Base-by-base conservation (phyloP, 2,797 vertebrate genomes). In the Galagoides demidoff region DNA sequence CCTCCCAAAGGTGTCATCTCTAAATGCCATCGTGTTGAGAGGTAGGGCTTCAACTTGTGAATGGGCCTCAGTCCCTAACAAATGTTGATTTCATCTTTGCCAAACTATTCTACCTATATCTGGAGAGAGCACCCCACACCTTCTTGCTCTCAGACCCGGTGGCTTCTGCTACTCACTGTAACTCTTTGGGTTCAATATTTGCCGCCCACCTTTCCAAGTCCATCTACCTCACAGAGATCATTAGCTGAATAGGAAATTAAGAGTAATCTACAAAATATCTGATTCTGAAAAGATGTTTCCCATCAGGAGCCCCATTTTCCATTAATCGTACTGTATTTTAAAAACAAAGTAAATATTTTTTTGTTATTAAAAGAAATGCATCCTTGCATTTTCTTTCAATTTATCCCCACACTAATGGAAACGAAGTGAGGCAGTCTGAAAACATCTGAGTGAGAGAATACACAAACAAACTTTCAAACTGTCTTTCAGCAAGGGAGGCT, bases 401-500 rank as follows among this genome's bases (percentile, higher is more conserved):
- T 89, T 88, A 95, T 96, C 91, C 43, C 13, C n/a, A 3, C 49
- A 45, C 95, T 94, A 96, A 96, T 89, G 43, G 84, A 96, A 97
- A 94, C 0, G 95, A 97, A 94, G 96, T 59, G 87, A 97, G 89
- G 89, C 39, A 89, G 95, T 98, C 95, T 89, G 89, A 94, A 97
- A 98, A 96, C 37, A 90, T 92, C 89, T 87, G 95, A 98, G 79
- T 89, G 91, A 98, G 97, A 92, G 74, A 97, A 95, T 85, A 93
- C 76, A 98, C 94, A 98, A 98, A 98, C 96, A 98, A 98, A 98
- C 90, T 98, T 98, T 95, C 95, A 95, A 98, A 97, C 66, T 95
- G 96, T 96, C 93, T 97, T 97, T 98, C 95, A 96, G 90, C 64
- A 95, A 97, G 91, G 63, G 93, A 98, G 68, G 85, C 86, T 98